Evolutionary conservation across 1,140 invertebrate genomes (phyloP).

Genomic region (Bombus sylvicola): DNA sequence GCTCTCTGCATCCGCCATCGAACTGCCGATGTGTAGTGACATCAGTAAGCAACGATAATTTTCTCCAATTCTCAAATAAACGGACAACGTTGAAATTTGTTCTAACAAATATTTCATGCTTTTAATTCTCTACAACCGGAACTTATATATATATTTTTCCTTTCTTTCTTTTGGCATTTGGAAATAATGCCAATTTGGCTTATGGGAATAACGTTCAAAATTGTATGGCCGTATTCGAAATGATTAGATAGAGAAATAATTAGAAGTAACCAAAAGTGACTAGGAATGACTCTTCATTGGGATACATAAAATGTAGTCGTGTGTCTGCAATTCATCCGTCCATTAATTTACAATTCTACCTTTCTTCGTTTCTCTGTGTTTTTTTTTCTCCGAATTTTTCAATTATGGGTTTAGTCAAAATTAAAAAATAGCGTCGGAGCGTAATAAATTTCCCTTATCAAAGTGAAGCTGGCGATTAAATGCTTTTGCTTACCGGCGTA

Average conservation of each 20-base stretch:
- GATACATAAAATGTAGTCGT: not conserved
- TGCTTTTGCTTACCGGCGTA: not conserved
- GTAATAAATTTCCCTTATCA: constrained; percentile 5
- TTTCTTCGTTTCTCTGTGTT: not conserved
- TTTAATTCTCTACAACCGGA: too few species aligned
- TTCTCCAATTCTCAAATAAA: not conserved
- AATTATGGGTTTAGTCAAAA: not conserved
- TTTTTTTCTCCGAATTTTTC: not conserved
- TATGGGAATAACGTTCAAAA: too few species aligned
- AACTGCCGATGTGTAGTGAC: not conserved
- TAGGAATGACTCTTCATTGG: not conserved
- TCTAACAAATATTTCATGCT: too few species aligned
- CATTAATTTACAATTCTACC: not conserved
- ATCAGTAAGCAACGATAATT: not conserved
- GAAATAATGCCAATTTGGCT: too few species aligned
- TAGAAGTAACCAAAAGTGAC: not conserved
- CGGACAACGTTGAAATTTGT: not conserved
- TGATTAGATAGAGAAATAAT: not conserved
- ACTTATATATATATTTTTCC: too few species aligned
- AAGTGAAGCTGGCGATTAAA: not conserved
- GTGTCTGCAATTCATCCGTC: not conserved
- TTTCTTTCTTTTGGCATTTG: too few species aligned
- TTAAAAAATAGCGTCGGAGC: not conserved
- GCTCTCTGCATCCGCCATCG: constrained; percentile 10
- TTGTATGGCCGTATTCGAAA: too few species aligned